Evolutionary conservation across 2,888 invertebrate genomes (phyloP), one percentile per base, ranked within the genome.

Genomic region (Dastarcus helophoroides): DNA sequence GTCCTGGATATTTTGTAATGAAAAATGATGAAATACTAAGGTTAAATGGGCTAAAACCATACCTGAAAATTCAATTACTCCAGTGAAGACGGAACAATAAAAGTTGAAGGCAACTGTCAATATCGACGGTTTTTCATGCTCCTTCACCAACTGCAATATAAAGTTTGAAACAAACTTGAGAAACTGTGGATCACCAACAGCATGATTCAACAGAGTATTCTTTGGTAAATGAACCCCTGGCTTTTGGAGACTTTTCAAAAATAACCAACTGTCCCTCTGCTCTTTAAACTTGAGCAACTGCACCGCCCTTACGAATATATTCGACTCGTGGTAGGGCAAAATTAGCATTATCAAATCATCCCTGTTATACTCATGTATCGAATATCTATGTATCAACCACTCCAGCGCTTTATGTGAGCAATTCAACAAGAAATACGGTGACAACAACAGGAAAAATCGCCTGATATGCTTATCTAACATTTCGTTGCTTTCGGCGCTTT

Each of bases 291-390:
- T 68, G 45, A 85, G 53, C 1, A 90, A 64, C 56, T 91, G 86
- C 2, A 95, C 55, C 27, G 88, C 72, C 46, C 75, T 63, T 0
- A 85, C 77, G 63, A 95, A 98, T 38, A 86, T 79, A 42, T 82
- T 81, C 1, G 90, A 88, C 50, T 91, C 88, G 58, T 95, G 91
- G 56, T 91, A 95, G 0, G 97, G 95, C 31, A 98, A 60, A 32
- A 88, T 80, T 5, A 88, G 65, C 37, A 78, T 68, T 47, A 97
- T 65, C 22, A 95, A 66, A 1, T 78, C 76, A 50, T 86, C 78
- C 32, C 76, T 73, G 53, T 95, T 95, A 59, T 82, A 95, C 31
- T 82, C 71, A 48, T 97, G 84, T 37, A 97, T 80, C 41, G 80
- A 76, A 55, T 81, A 94, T 43, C 93, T 74, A 49, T 86, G 75